A percentile compares a stretch with the other conserved stretches of the same genome.
phyloP scores from a whole-genome alignment of 1,140 invertebrate genomes.

The Pectinophora gossypiella region DNA sequence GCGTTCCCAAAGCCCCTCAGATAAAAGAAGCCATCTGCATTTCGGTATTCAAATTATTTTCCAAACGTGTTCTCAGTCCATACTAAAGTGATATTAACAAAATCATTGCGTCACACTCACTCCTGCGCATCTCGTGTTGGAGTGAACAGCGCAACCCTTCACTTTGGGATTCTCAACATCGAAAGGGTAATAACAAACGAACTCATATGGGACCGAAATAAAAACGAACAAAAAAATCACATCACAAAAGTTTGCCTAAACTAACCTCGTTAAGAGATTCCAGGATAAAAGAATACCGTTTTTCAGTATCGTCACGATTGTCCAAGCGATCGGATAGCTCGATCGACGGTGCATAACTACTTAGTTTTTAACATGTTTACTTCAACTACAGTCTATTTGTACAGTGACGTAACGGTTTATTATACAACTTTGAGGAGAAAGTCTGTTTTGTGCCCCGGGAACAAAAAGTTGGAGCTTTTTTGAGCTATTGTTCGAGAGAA shows the following conservation, averaged over 20 bases:
- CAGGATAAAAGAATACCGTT: constrained; percentile 73
- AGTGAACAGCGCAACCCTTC: constrained; percentile 51
- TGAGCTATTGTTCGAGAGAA: constrained; percentile 58
- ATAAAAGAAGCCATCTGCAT: constrained; percentile 73
- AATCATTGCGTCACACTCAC: constrained; percentile 64
- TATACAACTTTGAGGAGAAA: constrained; percentile 49
- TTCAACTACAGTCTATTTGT: constrained; percentile 21
- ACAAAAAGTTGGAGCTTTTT: constrained; percentile 51
- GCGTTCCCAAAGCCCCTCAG: constrained; percentile 45
- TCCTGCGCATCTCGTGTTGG: constrained; percentile 44
- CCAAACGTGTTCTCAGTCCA: constrained; percentile 65
- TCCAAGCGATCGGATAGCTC: constrained; percentile 64
- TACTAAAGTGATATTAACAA: constrained; percentile 34
- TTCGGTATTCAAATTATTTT: constrained; percentile 74
- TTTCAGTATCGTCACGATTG: constrained; percentile 72
- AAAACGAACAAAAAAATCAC: constrained; percentile 63
- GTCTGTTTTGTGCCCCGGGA: constrained; percentile 36
- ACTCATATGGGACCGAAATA: constrained; percentile 64
- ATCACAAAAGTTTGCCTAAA: constrained; percentile 74
- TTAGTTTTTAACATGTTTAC: constrained; percentile 36
- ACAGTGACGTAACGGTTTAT: constrained; percentile 30
- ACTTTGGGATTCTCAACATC: constrained; percentile 23
- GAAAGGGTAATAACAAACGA: constrained; percentile 56
- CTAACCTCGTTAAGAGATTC: constrained; percentile 74
- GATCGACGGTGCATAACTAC: constrained; percentile 42